Evolutionary conservation across 2,888 invertebrate genomes (phyloP), one percentile per base, ranked within the genome.

Genomic region (Dioctria rufipes): DNA sequence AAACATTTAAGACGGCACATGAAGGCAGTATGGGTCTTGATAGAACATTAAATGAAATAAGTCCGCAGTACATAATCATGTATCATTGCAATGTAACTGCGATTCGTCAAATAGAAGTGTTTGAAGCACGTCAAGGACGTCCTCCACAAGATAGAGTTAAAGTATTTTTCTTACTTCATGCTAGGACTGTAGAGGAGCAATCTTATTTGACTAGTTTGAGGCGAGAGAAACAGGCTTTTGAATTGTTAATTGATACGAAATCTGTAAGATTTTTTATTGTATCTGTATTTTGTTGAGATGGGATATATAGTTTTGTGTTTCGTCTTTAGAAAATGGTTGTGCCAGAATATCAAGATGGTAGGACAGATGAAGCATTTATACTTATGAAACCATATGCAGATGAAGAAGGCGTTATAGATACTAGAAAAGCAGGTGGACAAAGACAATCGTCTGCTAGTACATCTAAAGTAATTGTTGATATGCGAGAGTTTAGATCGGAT

Each of bases 401-500:
- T 37, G 87, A 86, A 9, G 87, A 39, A 85, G 80, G 43, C 80
- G 85, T 8, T 69, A 86, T 89, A 6, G 93, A 91, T 88, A 94
- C 93, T 3, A 90, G 93, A 81, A 93, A 93, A 91, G 95, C 92
- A 84, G 95, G 92, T 86, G 87, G 84, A n/a, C 83, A 83, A 80
- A 43, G 3, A 42, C 80, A 81, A 83, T 83, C 61, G 3, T 58
- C 54, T 54, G 65, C 39, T 2, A 73, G 83, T 3, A 84, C 85
- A 67, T 91, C 91, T 3, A 90, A 91, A 85, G 90, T 96, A 42
- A 93, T 99, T 84, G 98, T 99, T 11, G 99, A 99, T 88, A 97
- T 98, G 95, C 92, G 99, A 84, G 99, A 99, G 90, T 99, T 99
- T 88, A 93, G 98, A 58, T 98, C 98, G 80, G 98, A 99, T 88